Evolutionary conservation across 2,888 invertebrate genomes (phyloP).

Genomic region (Nezara viridula): DNA sequence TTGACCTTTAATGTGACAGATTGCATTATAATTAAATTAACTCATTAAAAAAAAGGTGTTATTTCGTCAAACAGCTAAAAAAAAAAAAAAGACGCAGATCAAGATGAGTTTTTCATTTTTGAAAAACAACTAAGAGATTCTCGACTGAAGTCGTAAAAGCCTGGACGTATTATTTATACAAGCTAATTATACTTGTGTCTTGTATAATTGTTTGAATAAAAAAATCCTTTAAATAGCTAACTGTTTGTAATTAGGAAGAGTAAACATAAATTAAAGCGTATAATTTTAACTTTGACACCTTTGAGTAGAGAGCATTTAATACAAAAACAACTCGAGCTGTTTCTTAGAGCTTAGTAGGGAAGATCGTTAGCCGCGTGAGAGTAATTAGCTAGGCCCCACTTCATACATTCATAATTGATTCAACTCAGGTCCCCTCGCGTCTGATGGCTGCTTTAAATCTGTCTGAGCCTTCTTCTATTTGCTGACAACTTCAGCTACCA

Average conservation of each 20-base stretch:
- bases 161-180: not conserved
- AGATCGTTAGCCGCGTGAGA: not conserved
- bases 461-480: not conserved
- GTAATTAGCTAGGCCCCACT: not conserved
- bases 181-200: not conserved
- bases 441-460: not conserved
- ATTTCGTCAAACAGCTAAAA: too few relatives aligned
- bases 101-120: too few relatives aligned
- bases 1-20: too few relatives aligned
- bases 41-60: too few relatives aligned
- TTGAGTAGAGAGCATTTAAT: not conserved
- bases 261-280: not conserved
- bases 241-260: not conserved
- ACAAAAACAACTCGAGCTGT: not conserved
- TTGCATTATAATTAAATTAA: too few relatives aligned
- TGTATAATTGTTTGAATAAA: not conserved
- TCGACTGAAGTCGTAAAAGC: not conserved
- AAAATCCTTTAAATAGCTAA: not conserved
- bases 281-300: not conserved
- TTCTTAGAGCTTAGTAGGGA: not conserved
- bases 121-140: not conserved
- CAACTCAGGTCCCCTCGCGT: not conserved
- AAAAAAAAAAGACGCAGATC: not conserved
- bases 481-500: not conserved
- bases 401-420: slow-evolving; percentile 35